Evolutionary conservation across 1,140 invertebrate species (phyloP), one percentile per base, ranked within the genome.

Genomic region (Aphidius ervi): DNA sequence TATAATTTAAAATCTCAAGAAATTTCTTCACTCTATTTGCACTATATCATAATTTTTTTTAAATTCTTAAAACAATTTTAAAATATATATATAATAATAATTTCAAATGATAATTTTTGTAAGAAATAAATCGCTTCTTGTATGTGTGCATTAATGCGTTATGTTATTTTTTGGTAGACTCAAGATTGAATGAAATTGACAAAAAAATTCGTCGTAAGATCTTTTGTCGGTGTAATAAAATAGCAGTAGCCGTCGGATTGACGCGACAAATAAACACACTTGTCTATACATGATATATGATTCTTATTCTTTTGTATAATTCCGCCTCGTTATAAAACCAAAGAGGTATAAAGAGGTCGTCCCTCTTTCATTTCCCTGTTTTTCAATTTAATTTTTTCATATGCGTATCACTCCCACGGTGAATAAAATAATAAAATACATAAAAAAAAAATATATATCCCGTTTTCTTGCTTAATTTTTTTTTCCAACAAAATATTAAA

Each of bases 271-370:
- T 37, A 41, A 56, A 37, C 46, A n/a, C 58, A 63, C 67, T 62
- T 67, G 67, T 69, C 67, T 67, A 69, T 69, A 69, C 56, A 63
- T 69, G 67, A 69, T 66, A 64, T 65, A 67, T 56, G 64, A 64
- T 46, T 48, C 60, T 63, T 52, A 31, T 46, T 59, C 64, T 64
- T 68, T 69, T 67, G 65, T 65, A 54, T 61, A 69, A 69, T 69
- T 69, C 67, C 67, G 67, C 63, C 61, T 69, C 62, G 67, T 69
- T 69, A 63, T 46, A 62, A 60, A 52, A 55, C 58, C 61, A 50
- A 55, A 59, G 63, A 67, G 66, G 66, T 67, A 65, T 62, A 63
- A 65, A 67, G 66, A 65, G 52, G 62, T 46, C 59, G 62, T 42
- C 48, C 52, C 50, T 50, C 54, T 46, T 49, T 54, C 40, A 40